Percentiles rank a stretch among this genome's conserved stretches.
Evolutionary conservation across 2,888 invertebrate species (phyloP).

Genomic region (Caenorhabditis sp.): DNA sequence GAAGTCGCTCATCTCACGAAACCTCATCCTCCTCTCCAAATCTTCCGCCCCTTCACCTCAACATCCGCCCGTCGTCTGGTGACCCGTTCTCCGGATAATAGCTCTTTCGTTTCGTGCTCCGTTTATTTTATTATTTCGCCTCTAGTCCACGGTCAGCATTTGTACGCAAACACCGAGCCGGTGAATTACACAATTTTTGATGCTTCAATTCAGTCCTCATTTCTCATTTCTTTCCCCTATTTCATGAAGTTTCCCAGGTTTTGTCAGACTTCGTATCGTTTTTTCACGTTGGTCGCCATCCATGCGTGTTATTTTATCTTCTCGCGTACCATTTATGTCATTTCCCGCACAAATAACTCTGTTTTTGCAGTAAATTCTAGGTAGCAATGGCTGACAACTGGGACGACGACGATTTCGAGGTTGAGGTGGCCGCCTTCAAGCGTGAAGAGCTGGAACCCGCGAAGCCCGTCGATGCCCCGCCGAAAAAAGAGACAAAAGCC

Average conservation of each 20-base stretch:
- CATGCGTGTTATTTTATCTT: background rate
- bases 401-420: constrained; percentile 72
- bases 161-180: constrained; percentile 24
- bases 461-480: constrained; percentile 10
- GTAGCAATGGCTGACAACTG: constrained; percentile 29
- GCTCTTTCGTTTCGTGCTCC: background rate
- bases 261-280: background rate
- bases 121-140: background rate
- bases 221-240: too few species aligned
- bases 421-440: constrained; percentile 59
- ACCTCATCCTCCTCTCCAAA: constrained; percentile 12
- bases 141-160: constrained; percentile 20
- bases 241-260: background rate
- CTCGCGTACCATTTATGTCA: background rate
- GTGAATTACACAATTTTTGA: constrained; percentile 7
- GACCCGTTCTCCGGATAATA: constrained; percentile 40
- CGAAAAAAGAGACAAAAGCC: constrained; percentile 1
- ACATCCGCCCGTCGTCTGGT: constrained; percentile 36
- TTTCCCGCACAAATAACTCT: background rate
- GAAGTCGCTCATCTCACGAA: constrained; percentile 25
- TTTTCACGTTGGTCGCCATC: background rate
- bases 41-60: constrained; percentile 38
- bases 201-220: too few species aligned
- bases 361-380: constrained; percentile 16
- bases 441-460: constrained; percentile 24